Evolutionary conservation across 2,113 vertebrate species (phyloP).

Genomic region (Oryzias javanicus): DNA sequence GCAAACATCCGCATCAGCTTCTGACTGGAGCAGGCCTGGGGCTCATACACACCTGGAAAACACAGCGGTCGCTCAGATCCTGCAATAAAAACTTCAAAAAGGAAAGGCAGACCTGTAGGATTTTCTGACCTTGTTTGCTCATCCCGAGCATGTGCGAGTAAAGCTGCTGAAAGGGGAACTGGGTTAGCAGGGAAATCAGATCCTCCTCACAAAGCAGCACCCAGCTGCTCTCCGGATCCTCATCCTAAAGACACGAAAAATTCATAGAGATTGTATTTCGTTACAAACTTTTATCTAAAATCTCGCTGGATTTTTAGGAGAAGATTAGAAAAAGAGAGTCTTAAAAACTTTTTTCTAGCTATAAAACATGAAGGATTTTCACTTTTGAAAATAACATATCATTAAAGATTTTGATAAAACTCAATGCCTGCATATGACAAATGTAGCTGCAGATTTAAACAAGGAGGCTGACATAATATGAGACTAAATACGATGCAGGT

Average conservation of each 20-base stretch:
- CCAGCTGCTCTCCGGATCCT: constrained; percentile 95
- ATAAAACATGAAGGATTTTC: too few species aligned
- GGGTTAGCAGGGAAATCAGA: constrained; percentile 86
- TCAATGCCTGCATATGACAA: too few species aligned
- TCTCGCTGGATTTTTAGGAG: too few species aligned
- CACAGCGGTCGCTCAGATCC: constrained; percentile 4
- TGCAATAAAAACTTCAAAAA: neutral
- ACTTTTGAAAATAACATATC: too few species aligned
- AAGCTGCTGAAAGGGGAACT: constrained; percentile 95
- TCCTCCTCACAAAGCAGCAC: constrained; percentile 92
- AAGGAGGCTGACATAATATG: too few species aligned
- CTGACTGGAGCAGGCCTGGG: constrained; percentile 87
- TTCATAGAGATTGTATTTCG: neutral
- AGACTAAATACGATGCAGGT: too few species aligned
- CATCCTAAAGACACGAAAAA: constrained; percentile 88
- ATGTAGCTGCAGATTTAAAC: too few species aligned
- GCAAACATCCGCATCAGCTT: constrained; percentile 98
- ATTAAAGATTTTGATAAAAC: too few species aligned
- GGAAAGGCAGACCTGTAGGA: constrained; percentile 28
- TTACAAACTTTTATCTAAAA: neutral
- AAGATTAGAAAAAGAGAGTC: too few species aligned
- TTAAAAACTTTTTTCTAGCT: too few species aligned
- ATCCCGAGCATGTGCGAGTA: constrained; percentile 93
- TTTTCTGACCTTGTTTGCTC: constrained; percentile 80
- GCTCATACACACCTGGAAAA: constrained; percentile 83